phyloP scores from a whole-genome alignment of 2,888 invertebrate species.

The Boloria euphrosyne region DNA sequence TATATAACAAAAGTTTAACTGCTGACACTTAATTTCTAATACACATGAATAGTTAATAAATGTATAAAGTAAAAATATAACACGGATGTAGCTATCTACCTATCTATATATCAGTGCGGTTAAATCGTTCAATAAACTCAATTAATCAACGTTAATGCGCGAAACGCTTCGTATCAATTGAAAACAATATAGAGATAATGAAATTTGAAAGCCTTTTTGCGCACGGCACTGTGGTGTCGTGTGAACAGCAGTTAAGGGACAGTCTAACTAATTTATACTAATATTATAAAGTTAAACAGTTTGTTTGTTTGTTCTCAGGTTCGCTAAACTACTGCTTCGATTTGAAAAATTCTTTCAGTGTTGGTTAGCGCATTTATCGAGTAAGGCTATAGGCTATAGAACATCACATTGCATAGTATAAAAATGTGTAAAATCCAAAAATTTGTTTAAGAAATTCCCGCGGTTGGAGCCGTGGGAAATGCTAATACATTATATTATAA shows the following conservation, averaged over 20 bases:
- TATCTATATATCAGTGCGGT: constrained; percentile 11
- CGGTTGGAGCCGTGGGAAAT: too few species aligned
- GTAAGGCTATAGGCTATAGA: too few species aligned
- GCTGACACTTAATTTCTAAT: not conserved
- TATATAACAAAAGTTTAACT: not conserved
- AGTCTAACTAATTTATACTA: constrained; percentile 26
- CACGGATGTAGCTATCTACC: constrained; percentile 12
- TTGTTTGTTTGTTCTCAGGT: too few species aligned
- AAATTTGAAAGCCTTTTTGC: constrained; percentile 55
- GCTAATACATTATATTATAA: too few species aligned
- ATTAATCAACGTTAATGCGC: constrained; percentile 9
- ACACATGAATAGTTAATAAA: not conserved
- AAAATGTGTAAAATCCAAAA: too few species aligned
- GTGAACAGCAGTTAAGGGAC: constrained; percentile 66
- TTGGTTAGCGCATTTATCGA: too few species aligned
- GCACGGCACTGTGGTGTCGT: constrained; percentile 61
- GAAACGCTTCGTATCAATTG: constrained; percentile 32
- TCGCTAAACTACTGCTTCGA: too few species aligned
- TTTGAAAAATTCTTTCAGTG: too few species aligned
- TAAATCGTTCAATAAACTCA: constrained; percentile 13
- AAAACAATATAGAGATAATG: constrained; percentile 37
- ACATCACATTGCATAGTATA: too few species aligned
- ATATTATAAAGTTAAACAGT: too few species aligned
- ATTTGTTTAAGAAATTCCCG: too few species aligned
- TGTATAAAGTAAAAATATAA: not conserved